Evolutionary conservation across 1,140 invertebrate species (phyloP).

Genomic region (Ostrea denselamellosa): DNA sequence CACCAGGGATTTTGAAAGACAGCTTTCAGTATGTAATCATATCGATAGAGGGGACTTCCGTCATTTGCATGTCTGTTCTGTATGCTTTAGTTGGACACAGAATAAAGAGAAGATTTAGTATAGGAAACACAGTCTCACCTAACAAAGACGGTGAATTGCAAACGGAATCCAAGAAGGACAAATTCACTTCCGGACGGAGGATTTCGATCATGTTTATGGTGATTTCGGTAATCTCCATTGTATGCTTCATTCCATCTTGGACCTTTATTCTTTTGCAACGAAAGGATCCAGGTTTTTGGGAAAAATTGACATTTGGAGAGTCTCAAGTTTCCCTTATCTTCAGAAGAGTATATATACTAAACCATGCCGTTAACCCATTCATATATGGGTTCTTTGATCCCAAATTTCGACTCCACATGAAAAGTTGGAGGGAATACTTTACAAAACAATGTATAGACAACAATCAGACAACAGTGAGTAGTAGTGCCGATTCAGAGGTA

Average conservation of each 20-base stretch:
- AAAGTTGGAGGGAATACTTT: not conserved
- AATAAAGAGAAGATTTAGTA: not conserved
- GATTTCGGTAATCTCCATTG: not conserved
- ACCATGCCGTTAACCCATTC: conserved; percentile 45
- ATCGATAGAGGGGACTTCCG: not conserved
- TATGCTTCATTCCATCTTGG: conserved; percentile 28
- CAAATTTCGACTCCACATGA: conserved; percentile 43
- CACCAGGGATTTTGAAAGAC: not conserved
- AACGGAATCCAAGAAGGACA: not conserved
- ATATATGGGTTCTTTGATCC: conserved; percentile 50
- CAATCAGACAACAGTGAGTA: no score
- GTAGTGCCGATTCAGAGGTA: no score
- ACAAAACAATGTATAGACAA: no score
- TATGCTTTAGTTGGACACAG: not conserved
- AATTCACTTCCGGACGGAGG: not conserved
- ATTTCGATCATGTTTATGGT: conserved; percentile 17
- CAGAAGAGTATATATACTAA: conserved; percentile 35
- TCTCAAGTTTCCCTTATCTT: conserved; percentile 3
- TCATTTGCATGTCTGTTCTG: conserved; percentile 11
- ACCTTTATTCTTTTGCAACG: not conserved
- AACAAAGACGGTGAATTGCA: not conserved
- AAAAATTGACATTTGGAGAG: not conserved
- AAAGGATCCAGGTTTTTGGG: not conserved
- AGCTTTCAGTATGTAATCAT: not conserved
- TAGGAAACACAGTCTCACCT: not conserved